Percentiles rank a stretch among this genome's conserved stretches.
These are phyloP conservation scores for Drosophila emarginata DNA, from an alignment of 2,888 invertebrate genomes.

Conservation along the genomic window DNA sequence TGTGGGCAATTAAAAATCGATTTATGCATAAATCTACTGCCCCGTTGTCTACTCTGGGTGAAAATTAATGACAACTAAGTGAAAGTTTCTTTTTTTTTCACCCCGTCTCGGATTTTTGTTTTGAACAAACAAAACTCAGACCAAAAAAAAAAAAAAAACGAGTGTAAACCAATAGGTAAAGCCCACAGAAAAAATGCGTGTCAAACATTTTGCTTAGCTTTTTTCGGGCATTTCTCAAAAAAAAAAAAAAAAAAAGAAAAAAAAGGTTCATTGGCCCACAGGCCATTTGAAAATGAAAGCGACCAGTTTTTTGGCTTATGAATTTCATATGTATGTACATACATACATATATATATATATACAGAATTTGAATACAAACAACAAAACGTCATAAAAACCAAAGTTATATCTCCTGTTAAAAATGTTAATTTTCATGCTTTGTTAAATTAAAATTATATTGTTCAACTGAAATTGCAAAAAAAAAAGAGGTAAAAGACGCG, in stretches of 20 bases:
- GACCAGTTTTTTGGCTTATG: conserved; percentile 35
- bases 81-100: conserved; percentile 55
- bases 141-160: neutral
- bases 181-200: conserved; percentile 44
- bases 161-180: conserved; percentile 49
- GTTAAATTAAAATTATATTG: conserved; percentile 20
- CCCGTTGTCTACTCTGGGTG: conserved; percentile 40
- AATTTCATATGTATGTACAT: conserved; percentile 19
- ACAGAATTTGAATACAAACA: conserved; percentile 44
- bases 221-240: conserved; percentile 33
- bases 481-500: neutral
- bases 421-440: conserved; percentile 43
- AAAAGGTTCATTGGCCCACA: conserved; percentile 59
- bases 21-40: conserved; percentile 41
- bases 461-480: conserved; percentile 13
- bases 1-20: conserved; percentile 71
- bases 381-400: conserved; percentile 13
- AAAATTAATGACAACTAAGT: conserved; percentile 70
- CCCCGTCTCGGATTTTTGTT: neutral
- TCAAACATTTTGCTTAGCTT: conserved; percentile 50
- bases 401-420: conserved; percentile 31
- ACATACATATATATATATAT: conserved; percentile 51
- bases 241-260: neutral
- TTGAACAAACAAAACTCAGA: conserved; percentile 31
- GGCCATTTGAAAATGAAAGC: conserved; percentile 66